Evolutionary conservation across 2,113 vertebrate genomes (phyloP).

Genomic region (Gambusia holbrooki): DNA sequence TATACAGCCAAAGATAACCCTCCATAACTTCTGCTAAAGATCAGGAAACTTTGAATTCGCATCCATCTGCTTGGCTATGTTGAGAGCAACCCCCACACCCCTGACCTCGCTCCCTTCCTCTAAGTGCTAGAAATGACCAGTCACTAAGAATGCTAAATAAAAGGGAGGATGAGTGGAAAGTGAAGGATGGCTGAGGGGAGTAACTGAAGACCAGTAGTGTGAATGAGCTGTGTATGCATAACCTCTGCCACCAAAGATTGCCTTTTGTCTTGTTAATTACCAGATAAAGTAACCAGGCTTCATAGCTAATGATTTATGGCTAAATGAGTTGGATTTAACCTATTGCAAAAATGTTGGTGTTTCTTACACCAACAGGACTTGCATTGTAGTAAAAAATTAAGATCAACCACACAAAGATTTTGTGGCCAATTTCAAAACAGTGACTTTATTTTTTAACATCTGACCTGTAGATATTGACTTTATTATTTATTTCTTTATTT

Average conservation of each 20-base stretch:
- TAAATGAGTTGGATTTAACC: background rate
- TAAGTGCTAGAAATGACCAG: slow-evolving; percentile 91
- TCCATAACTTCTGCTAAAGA: slow-evolving; percentile 99
- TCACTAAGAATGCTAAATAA: slow-evolving; percentile 85
- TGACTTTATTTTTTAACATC: no score
- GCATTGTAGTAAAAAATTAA: background rate
- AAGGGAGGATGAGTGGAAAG: slow-evolving; percentile 73
- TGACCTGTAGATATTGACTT: no score
- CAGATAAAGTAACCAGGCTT: slow-evolving; percentile 8
- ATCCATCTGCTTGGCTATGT: slow-evolving; percentile 95
- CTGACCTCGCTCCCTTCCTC: slow-evolving; percentile 46
- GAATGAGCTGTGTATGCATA: slow-evolving; percentile 70
- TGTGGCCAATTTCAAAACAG: no score
- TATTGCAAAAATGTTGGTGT: background rate
- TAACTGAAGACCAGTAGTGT: slow-evolving; percentile 71
- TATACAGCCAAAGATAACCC: slow-evolving; percentile 99
- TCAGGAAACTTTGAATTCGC: slow-evolving; percentile 99
- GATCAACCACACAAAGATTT: no score
- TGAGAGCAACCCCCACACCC: slow-evolving; percentile 14
- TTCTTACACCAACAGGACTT: background rate
- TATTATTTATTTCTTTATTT: no score
- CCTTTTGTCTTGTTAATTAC: slow-evolving; percentile 52
- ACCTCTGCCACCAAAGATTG: slow-evolving; percentile 70
- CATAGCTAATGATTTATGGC: slow-evolving; percentile 21
- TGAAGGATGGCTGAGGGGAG: slow-evolving; percentile 69